A percentile compares a stretch with the other conserved stretches of the same genome.
phyloP scores from a whole-genome alignment of 2,797 vertebrate species.

The Scolopax rusticola region DNA sequence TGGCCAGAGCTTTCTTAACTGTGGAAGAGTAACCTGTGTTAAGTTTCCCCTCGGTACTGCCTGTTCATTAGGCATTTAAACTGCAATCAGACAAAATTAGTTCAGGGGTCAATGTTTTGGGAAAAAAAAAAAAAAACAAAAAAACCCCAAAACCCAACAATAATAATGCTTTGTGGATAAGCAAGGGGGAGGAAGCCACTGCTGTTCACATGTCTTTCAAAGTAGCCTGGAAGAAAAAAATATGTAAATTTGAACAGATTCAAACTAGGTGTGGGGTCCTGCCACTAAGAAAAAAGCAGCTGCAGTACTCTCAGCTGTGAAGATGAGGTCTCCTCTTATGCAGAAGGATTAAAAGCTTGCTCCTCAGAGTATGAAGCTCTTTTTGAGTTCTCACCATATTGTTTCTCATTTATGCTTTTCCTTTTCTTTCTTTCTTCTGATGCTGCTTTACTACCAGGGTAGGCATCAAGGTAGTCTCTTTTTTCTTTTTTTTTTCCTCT shows the following conservation, averaged over 20 bases:
- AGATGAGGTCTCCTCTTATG: background rate
- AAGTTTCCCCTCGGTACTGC: background rate
- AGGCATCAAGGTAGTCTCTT: background rate
- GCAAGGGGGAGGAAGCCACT: background rate
- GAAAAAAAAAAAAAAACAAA: background rate
- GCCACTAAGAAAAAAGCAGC: background rate
- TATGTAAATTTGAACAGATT: accelerated
- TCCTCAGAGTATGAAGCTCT: background rate
- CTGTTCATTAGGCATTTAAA: background rate
- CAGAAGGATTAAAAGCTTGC: background rate
- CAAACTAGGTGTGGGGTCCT: background rate
- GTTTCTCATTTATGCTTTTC: background rate
- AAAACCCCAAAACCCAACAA: background rate
- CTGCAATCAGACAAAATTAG: background rate
- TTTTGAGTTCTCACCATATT: background rate
- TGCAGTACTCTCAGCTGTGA: background rate
- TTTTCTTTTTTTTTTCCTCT: background rate
- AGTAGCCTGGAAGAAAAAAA: background rate
- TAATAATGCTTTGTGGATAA: background rate
- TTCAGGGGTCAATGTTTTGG: background rate
- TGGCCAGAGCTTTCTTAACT: background rate
- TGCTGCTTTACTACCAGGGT: background rate
- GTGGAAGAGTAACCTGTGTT: background rate
- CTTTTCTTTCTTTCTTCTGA: background rate
- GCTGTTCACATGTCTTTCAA: background rate